Evolutionary conservation across 2,888 invertebrate species (phyloP).

Genomic region (Hydrotaea diabolus): DNA sequence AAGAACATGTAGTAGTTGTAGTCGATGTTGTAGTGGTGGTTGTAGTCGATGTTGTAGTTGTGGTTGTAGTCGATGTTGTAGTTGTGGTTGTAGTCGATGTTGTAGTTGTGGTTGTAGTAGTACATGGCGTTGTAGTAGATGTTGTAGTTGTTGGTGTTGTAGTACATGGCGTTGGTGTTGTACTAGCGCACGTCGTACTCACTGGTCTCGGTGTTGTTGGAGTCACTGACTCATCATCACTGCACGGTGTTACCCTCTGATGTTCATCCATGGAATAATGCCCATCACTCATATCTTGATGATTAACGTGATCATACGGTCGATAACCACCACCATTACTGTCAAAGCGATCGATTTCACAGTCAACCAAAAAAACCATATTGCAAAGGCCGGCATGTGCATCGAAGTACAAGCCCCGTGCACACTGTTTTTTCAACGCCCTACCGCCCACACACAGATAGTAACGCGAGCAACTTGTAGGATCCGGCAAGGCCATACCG

Average conservation of each 20-base stretch:
- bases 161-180: no score
- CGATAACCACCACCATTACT: not conserved
- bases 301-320: not conserved
- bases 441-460: slow-evolving; percentile 51
- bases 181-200: no score
- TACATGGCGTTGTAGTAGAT: not conserved
- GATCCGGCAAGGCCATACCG: slow-evolving; percentile 50
- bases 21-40: slow-evolving; percentile 8
- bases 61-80: not conserved
- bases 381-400: slow-evolving; percentile 42
- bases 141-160: not conserved
- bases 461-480: slow-evolving; percentile 52
- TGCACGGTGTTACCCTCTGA: not conserved
- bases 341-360: slow-evolving; percentile 31
- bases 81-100: not conserved
- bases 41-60: not conserved
- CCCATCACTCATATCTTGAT: not conserved
- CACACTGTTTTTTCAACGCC: slow-evolving; percentile 38
- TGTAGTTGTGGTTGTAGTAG: slow-evolving; percentile 2
- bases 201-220: not conserved
- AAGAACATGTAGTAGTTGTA: not conserved
- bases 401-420: slow-evolving; percentile 55
- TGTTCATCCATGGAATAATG: not conserved
- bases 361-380: slow-evolving; percentile 57
- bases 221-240: not conserved